Conservation (phyloP, 2,888 invertebrate species). For the Ametastegia equiseti region DNA sequence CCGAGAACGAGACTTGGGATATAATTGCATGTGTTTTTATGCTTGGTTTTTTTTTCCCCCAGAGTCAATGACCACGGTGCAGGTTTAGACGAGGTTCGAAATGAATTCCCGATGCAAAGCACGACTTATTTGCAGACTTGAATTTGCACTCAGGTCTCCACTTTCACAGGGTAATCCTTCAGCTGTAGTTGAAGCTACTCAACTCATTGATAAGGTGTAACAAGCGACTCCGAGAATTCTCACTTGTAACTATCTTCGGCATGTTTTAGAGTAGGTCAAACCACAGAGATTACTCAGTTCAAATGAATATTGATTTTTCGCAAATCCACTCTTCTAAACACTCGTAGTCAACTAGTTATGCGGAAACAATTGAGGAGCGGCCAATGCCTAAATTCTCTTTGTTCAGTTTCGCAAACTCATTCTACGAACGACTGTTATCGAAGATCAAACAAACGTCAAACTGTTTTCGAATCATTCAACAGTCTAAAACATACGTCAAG, state of each 20-base stretch:
- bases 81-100: neutral
- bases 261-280: neutral
- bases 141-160: neutral
- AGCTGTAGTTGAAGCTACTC: neutral
- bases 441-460: constrained; percentile 8
- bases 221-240: neutral
- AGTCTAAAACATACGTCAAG: neutral
- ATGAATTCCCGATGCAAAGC: neutral
- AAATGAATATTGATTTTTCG: constrained; percentile 5
- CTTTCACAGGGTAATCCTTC: neutral
- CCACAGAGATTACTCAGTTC: neutral
- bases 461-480: neutral
- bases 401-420: neutral
- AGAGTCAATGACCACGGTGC: neutral
- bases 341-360: constrained; percentile 11
- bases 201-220: constrained; percentile 4
- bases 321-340: neutral
- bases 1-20: neutral
- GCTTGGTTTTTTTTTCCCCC: too few species aligned
- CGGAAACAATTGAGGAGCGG: constrained; percentile 31
- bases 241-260: neutral
- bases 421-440: neutral
- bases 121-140: neutral
- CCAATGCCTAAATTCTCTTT: neutral
- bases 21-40: neutral